Base-by-base conservation (phyloP, 2,888 invertebrate genomes). In the Drosophila stalkeri region DNA sequence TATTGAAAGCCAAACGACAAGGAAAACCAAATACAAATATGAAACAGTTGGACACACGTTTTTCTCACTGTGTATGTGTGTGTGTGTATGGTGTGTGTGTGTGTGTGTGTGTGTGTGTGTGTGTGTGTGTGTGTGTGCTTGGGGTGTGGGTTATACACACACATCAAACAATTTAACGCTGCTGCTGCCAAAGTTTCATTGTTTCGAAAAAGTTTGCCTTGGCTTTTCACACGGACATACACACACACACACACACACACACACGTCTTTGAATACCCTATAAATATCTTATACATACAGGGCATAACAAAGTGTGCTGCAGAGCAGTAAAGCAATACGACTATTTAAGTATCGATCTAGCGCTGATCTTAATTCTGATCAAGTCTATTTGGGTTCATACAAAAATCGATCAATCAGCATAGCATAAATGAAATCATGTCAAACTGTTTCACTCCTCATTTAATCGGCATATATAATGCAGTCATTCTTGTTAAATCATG, bases 101-200 rank as follows among this genome's bases (percentile, higher is more conserved):
- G 18, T 11, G 51, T 31, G 51, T n/a, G 43, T 27, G 12, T n/a
- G 46, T 18, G 57, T 31, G n/a, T 43, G n/a, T 18, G 7, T 18
- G 20, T 49, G 47, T 39, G 16, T 52, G 57, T 27, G 39, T 51
- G 44, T 61, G 18, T 47, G 18, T 33, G 11, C 27, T 44, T 23
- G 57, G 20, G 20, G 60, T 47, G 31, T 39, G 16, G 44, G 61
- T 23, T 55, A 65, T 60, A 73, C 68, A 77, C 68, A 77, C 70
- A 71, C 62, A 80, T 73, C 80, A 73, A 80, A 80, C 65, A 80
- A 80, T 80, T 80, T 80, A 75, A 76, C 67, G 79, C 79, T 75
- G 68, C 78, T 72, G 63, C 66, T 55, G 55, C 41, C 27, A 87
- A 87, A 87, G 85, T 85, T 85, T 85, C 73, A 87, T 87, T 87